Evolutionary conservation across 2,888 invertebrate species (phyloP).

Genomic region (Petrolisthes cinctipes): DNA sequence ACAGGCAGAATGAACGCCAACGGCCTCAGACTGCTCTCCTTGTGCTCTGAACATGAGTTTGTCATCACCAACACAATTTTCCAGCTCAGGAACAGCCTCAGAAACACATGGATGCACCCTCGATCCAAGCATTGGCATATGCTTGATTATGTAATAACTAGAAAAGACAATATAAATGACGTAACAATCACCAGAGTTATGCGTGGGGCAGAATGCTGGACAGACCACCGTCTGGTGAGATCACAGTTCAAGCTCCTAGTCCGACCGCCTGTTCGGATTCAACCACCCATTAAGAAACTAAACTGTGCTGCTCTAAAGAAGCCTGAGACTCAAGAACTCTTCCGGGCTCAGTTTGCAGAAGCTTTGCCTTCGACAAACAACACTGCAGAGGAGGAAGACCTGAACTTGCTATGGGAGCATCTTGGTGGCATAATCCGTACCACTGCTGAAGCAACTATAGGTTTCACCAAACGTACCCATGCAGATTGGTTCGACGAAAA

Average conservation of each 20-base stretch:
- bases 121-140: slow-evolving; percentile 12
- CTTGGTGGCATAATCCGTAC: background rate
- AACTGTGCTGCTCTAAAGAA: slow-evolving; percentile 7
- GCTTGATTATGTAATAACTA: slow-evolving; percentile 2
- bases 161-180: background rate
- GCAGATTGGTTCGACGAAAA: background rate
- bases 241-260: background rate
- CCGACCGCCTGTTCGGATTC: background rate
- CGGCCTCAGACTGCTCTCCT: slow-evolving; percentile 20
- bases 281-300: background rate
- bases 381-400: slow-evolving; percentile 10
- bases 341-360: background rate
- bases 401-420: background rate
- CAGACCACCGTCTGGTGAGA: slow-evolving; percentile 18
- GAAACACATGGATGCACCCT: slow-evolving; percentile 3
- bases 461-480: too few species aligned
- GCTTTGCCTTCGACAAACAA: slow-evolving; percentile 5
- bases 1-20: slow-evolving; percentile 2
- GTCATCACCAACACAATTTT: slow-evolving; percentile 16
- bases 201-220: slow-evolving; percentile 34
- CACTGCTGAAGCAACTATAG: too few species aligned
- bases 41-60: slow-evolving; percentile 19
- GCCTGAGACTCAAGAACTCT: background rate
- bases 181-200: slow-evolving; percentile 14
- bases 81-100: slow-evolving; percentile 14